Evolutionary conservation across 2,113 vertebrate species (phyloP).

Genomic region (Eolophus roseicapilla): DNA sequence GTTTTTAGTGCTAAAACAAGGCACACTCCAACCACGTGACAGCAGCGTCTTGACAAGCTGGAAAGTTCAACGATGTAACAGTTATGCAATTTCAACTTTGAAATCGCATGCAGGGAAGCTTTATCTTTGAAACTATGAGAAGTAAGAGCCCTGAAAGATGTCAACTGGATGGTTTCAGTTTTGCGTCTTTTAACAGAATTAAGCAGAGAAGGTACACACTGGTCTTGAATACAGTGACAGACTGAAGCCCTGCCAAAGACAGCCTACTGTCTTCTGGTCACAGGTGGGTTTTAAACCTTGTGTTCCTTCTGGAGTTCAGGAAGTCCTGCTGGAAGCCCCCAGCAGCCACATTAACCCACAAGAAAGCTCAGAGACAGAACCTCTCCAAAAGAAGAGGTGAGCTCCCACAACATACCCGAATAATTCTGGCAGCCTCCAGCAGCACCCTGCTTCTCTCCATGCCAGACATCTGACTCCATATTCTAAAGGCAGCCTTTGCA

Average conservation of each 20-base stretch:
- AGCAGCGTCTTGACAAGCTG: rapidly evolving
- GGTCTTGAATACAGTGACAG: background rate
- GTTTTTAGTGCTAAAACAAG: background rate
- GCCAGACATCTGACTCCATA: conserved; percentile 87
- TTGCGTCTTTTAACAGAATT: background rate
- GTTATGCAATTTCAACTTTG: background rate
- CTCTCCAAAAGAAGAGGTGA: background rate
- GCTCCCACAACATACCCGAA: conserved; percentile 78
- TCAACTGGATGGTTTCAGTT: background rate
- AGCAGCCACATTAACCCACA: background rate
- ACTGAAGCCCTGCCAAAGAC: background rate
- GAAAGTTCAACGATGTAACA: background rate
- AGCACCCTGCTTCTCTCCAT: conserved; percentile 87
- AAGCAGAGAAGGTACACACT: background rate
- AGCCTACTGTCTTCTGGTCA: background rate
- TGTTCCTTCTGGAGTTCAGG: background rate
- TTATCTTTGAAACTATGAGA: background rate
- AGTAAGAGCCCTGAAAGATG: background rate
- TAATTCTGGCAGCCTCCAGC: conserved; percentile 91
- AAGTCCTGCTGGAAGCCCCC: background rate
- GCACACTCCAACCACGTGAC: background rate
- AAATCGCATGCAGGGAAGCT: background rate
- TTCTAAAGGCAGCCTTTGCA: conserved; percentile 84
- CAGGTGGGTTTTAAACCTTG: background rate
- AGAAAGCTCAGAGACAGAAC: background rate